A percentile compares a stretch with the other conserved stretches of the same genome.
Evolutionary conservation across 1,140 invertebrate species (phyloP).

Genomic region (Latrodectus geometricus): DNA sequence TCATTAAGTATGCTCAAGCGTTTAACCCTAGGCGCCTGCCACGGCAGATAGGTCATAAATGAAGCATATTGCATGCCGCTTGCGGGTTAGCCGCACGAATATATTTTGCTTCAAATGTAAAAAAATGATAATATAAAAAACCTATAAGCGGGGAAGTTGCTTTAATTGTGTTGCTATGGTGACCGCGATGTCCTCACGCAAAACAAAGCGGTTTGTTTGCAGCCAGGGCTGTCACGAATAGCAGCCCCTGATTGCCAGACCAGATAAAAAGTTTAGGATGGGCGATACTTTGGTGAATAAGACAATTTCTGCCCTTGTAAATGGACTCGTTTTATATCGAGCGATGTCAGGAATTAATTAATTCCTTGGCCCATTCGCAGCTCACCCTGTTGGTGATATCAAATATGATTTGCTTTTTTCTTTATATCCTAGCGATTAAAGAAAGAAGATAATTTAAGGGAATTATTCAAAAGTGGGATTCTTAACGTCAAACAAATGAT

Average conservation of each 20-base stretch:
- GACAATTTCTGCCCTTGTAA: neutral
- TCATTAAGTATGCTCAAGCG: conserved; percentile 32
- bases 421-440: no score
- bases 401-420: no score
- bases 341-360: neutral
- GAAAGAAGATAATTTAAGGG: no score
- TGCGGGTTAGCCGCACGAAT: conserved; percentile 30
- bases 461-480: no score
- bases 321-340: neutral
- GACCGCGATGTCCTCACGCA: conserved; percentile 8
- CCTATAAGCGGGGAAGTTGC: neutral
- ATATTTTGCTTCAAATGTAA: neutral
- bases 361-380: neutral
- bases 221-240: conserved; percentile 25
- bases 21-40: conserved; percentile 45
- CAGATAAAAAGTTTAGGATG: conserved; percentile 25
- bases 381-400: neutral
- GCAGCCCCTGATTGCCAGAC: conserved; percentile 37
- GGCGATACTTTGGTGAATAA: neutral
- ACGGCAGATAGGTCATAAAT: conserved; percentile 43
- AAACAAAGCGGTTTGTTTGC: conserved; percentile 54
- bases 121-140: neutral
- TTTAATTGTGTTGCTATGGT: conserved; percentile 40
- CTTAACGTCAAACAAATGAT: no score
- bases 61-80: conserved; percentile 40